These are phyloP conservation scores for Philopedon plagiatum DNA, from an alignment of 2,888 invertebrate species.

Conservation along the genomic window DNA sequence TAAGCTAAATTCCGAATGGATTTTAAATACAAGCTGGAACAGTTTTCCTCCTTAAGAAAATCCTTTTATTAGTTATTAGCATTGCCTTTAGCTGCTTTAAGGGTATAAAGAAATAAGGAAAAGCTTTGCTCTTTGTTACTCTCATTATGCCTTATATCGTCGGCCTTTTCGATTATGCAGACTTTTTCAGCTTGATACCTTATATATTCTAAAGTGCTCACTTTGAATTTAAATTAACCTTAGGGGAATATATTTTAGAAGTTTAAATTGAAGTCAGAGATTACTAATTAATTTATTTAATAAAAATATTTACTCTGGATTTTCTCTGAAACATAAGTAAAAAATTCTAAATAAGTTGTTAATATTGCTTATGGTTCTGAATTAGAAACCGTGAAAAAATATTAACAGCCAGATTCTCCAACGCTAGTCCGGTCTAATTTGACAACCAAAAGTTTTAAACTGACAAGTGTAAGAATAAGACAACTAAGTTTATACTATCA, in stretches of 20 bases:
- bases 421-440: too few species aligned
- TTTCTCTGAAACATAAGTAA: too few species aligned
- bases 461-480: too few species aligned
- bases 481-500: too few species aligned
- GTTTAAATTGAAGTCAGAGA: neutral
- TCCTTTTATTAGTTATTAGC: constrained; percentile 21
- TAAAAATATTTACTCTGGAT: neutral
- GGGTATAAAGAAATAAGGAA: constrained; percentile 22
- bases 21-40: constrained; percentile 6
- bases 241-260: neutral
- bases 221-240: constrained; percentile 36
- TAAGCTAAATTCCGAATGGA: constrained; percentile 5
- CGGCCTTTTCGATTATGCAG: constrained; percentile 33
- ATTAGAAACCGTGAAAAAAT: too few species aligned
- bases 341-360: too few species aligned
- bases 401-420: too few species aligned
- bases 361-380: too few species aligned
- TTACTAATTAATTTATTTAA: neutral
- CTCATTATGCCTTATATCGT: constrained; percentile 22
- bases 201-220: constrained; percentile 24
- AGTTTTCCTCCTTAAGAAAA: constrained; percentile 17
- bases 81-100: constrained; percentile 15
- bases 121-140: constrained; percentile 17
- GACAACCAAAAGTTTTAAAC: too few species aligned
- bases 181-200: constrained; percentile 26